Percentiles rank a stretch among this genome's conserved stretches.
Conservation (phyloP, 2,113 vertebrate genomes). For the Barnardius zonarius region DNA sequence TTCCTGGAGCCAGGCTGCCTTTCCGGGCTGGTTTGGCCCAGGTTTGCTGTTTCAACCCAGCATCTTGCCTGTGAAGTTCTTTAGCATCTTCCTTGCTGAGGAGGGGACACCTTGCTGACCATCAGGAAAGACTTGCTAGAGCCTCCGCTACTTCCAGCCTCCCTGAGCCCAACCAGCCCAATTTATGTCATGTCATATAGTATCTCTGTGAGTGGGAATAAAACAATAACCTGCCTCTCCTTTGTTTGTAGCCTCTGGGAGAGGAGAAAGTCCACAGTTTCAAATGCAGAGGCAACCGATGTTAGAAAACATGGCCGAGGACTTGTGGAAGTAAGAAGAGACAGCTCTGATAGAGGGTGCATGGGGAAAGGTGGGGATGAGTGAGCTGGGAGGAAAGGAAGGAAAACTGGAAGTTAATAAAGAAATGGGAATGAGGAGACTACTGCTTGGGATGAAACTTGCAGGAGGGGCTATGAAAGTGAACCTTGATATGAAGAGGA, state of each 20-base stretch:
- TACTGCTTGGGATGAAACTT: neutral
- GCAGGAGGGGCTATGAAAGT: neutral
- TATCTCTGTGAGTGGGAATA: neutral
- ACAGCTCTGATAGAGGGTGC: neutral
- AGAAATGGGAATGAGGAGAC: neutral
- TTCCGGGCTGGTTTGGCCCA: rapidly evolving
- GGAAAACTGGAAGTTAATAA: neutral
- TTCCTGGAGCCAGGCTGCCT: neutral
- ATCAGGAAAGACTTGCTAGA: neutral
- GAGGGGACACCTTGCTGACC: neutral
- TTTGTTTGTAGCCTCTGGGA: neutral
- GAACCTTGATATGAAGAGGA: neutral
- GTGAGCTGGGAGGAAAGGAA: neutral
- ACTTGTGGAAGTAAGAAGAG: neutral
- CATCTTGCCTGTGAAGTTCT: neutral
- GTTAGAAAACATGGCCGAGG: neutral
- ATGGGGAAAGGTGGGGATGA: neutral
- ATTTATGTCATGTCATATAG: neutral
- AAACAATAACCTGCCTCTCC: neutral
- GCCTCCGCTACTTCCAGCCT: neutral
- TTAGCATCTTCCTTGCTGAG: neutral
- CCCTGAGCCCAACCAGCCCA: neutral
- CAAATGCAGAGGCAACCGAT: neutral
- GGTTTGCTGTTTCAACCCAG: neutral
- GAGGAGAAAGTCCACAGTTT: neutral